Conservation (phyloP, 1,140 invertebrate species). For the Apis cerana region DNA sequence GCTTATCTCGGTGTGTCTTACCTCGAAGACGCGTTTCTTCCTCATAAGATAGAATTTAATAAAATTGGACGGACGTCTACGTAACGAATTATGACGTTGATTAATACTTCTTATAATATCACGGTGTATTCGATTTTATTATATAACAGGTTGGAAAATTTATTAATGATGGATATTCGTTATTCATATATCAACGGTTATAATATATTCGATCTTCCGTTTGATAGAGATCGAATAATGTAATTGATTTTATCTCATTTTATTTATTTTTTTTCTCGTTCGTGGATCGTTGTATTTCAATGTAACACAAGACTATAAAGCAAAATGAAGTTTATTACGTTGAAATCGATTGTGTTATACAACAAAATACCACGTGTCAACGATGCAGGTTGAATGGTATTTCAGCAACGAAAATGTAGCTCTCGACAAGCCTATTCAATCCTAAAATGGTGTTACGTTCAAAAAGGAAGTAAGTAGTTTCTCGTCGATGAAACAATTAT, state of each 20-base stretch:
- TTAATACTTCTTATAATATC: constrained; percentile 13
- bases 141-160: background rate
- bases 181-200: too few relatives aligned
- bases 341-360: background rate
- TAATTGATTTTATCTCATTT: background rate
- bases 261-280: too few relatives aligned
- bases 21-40: constrained; percentile 40
- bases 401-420: constrained; percentile 8
- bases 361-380: background rate
- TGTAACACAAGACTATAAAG: too few relatives aligned
- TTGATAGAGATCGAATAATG: background rate
- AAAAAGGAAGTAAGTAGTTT: background rate
- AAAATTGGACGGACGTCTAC: constrained; percentile 24
- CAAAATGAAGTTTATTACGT: background rate
- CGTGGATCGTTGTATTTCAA: too few relatives aligned
- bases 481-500: background rate
- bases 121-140: background rate
- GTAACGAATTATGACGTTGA: constrained; percentile 22
- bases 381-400: background rate
- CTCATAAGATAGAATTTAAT: constrained; percentile 47
- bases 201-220: background rate
- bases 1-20: constrained; percentile 21
- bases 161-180: background rate
- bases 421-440: background rate
- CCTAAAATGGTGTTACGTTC: background rate